Conservation (phyloP, 2,113 vertebrate species). For the Xiphophorus hellerii region DNA sequence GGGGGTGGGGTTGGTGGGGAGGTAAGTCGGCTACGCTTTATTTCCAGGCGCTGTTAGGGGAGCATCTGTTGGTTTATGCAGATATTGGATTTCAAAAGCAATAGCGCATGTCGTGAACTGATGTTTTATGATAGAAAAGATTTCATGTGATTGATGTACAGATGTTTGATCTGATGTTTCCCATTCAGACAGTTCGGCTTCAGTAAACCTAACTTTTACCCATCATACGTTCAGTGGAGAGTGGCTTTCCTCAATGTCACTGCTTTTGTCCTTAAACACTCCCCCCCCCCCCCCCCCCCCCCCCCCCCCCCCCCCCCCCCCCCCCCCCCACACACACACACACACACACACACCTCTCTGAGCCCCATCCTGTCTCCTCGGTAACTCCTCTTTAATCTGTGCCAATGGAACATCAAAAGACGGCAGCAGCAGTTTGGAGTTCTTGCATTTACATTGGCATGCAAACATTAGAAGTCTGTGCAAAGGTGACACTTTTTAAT, state of each 20-base stretch:
- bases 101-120: conserved; percentile 32
- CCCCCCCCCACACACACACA: background rate
- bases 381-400: conserved; percentile 32
- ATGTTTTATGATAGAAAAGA: conserved; percentile 30
- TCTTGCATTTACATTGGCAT: conserved; percentile 4
- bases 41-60: conserved; percentile 52
- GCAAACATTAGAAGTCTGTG: background rate
- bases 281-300: background rate
- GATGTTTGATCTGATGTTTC: conserved; percentile 34
- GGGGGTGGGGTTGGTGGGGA: conserved; percentile 16
- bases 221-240: background rate
- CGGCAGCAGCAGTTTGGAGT: conserved; percentile 21
- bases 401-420: conserved; percentile 30
- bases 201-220: background rate
- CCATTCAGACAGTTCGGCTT: conserved; percentile 22
- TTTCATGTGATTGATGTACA: conserved; percentile 40
- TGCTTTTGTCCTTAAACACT: conserved; percentile 31
- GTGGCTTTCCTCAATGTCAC: conserved; percentile 28
- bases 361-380: background rate
- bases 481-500: background rate
- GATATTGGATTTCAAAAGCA: conserved; percentile 64
- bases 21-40: conserved; percentile 58
- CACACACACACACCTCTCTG: background rate
- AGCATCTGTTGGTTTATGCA: conserved; percentile 63
- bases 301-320: background rate